These are phyloP conservation scores for Cyphomyrmex costatus DNA, from an alignment of 1,140 invertebrate genomes.

Conservation along the genomic window DNA sequence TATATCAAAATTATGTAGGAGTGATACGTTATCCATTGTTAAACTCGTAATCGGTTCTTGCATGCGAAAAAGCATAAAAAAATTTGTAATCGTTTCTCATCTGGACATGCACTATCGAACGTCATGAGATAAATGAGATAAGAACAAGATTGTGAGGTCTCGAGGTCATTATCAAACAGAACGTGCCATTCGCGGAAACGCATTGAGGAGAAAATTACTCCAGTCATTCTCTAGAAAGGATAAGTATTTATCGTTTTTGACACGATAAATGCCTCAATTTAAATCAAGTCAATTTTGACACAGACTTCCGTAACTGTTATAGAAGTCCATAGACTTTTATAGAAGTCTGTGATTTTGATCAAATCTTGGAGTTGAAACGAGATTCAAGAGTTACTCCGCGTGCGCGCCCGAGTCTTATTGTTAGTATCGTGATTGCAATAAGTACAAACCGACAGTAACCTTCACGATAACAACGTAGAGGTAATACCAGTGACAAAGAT, in stretches of 20 bases:
- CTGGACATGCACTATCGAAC: slow-evolving; percentile 28
- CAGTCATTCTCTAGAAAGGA: background rate
- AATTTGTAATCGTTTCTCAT: slow-evolving; percentile 12
- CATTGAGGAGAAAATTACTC: background rate
- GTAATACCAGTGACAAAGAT: background rate
- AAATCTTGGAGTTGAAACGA: background rate
- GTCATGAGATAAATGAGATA: slow-evolving; percentile 37
- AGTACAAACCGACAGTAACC: background rate
- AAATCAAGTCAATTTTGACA: too few species aligned
- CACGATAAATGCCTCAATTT: slow-evolving; percentile 12
- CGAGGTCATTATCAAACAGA: slow-evolving; percentile 65
- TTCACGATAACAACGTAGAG: background rate
- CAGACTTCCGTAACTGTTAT: too few species aligned
- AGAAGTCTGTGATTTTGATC: too few species aligned
- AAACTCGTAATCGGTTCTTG: background rate
- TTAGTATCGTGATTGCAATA: background rate
- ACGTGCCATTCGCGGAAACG: slow-evolving; percentile 18
- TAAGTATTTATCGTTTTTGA: background rate
- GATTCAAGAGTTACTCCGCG: background rate
- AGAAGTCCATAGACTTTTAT: too few species aligned
- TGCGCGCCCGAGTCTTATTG: too few species aligned
- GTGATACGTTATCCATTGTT: background rate
- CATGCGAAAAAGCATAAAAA: background rate
- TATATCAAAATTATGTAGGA: background rate
- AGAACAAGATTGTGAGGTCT: slow-evolving; percentile 45